A percentile compares a stretch with the other conserved stretches of the same genome.
Conservation (phyloP, 2,797 vertebrate species). For the Lithobates pipiens region DNA sequence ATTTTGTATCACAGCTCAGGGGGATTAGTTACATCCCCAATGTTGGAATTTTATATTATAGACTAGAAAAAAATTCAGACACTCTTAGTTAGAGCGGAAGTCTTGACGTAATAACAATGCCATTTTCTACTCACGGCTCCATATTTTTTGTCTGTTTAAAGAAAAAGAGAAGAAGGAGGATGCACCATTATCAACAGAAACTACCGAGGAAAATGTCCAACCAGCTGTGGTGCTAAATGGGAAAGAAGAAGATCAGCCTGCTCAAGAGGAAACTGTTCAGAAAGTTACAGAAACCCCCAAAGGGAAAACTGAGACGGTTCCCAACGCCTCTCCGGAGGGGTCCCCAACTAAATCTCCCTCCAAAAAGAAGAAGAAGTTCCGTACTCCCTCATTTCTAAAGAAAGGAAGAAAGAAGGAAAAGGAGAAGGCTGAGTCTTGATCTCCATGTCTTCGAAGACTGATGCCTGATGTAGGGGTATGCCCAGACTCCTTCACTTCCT, state of each 20-base stretch:
- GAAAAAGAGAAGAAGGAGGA: conserved; percentile 40
- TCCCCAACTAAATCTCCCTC: conserved; percentile 96
- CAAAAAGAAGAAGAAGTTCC: conserved; percentile 99
- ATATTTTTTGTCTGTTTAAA: conserved; percentile 27
- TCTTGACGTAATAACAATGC: not conserved
- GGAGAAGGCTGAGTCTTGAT: conserved; percentile 94
- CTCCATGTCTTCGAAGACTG: conserved; percentile 17
- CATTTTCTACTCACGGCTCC: not conserved
- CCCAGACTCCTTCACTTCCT: conserved; percentile 33
- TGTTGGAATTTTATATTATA: no score
- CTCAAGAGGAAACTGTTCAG: conserved; percentile 81
- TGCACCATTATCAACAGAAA: not conserved
- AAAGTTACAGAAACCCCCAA: conserved; percentile 73
- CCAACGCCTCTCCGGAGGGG: conserved; percentile 85
- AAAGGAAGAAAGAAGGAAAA: conserved; percentile 87
- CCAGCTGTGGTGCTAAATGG: conserved; percentile 80
- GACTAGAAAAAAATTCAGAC: not conserved
- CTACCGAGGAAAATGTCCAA: conserved; percentile 46
- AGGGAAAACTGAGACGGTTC: conserved; percentile 76
- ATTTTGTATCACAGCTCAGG: no score
- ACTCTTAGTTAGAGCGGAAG: not conserved
- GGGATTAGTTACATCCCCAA: no score
- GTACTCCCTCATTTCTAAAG: conserved; percentile 94
- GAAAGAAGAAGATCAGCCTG: conserved; percentile 84
- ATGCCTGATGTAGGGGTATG: conserved; percentile 4